Conservation (phyloP, 2,113 vertebrate genomes). For the Euleptes europaea region DNA sequence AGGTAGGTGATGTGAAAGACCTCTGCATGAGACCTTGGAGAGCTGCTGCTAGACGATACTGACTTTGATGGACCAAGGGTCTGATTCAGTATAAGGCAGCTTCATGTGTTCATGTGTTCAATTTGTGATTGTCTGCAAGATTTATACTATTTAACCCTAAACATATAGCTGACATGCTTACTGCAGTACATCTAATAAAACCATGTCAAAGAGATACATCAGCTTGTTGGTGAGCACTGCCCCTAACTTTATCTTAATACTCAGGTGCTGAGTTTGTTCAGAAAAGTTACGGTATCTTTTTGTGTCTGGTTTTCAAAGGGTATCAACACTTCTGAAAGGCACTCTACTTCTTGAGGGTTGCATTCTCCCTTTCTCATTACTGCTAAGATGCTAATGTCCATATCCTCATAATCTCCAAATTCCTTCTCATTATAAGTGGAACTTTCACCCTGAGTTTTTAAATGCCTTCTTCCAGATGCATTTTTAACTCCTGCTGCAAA, state of each 20-base stretch:
- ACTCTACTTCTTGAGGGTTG: neutral
- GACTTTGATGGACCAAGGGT: too few relatives aligned
- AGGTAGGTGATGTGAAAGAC: too few relatives aligned
- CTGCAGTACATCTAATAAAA: neutral
- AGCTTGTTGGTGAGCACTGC: neutral
- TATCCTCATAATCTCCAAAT: neutral
- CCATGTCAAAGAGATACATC: neutral
- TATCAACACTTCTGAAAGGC: fast-evolving
- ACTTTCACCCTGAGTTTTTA: neutral
- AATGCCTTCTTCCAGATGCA: neutral
- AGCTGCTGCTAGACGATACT: too few relatives aligned
- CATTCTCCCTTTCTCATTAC: neutral
- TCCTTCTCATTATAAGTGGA: neutral
- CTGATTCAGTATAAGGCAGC: too few relatives aligned
- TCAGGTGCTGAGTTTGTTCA: neutral
- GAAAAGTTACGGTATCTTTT: neutral
- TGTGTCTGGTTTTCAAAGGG: neutral
- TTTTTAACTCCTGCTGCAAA: neutral
- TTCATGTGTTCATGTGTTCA: too few relatives aligned
- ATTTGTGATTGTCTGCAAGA: too few relatives aligned
- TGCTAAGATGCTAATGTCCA: neutral
- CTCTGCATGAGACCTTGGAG: too few relatives aligned
- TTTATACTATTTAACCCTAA: neutral
- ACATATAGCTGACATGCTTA: neutral
- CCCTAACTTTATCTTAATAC: neutral